Evolutionary conservation across 2,888 invertebrate genomes (phyloP), one percentile per base, ranked within the genome.

Genomic region (Clivina fossor): DNA sequence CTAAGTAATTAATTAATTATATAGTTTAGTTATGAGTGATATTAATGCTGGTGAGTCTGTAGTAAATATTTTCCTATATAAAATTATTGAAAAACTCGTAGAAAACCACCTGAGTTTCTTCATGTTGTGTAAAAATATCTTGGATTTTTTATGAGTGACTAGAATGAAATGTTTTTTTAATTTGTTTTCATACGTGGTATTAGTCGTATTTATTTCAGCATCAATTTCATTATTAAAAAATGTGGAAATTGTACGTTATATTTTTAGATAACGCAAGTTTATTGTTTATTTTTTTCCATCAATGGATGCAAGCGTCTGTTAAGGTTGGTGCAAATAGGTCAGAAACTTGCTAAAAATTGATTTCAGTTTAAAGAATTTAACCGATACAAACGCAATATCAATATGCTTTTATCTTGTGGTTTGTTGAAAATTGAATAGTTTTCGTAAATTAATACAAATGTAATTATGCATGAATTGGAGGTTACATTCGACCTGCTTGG

Each of bases 101-200:
- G 28, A n/a, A 7, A 18, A 16, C 15, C 18, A 5, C 13, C 13
- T 19, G 9, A 41, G 13, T 33, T 32, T 22, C 16, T 13, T 8
- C 5, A 22, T 28, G 16, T 41, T 4, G 32, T 51, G 40, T 35
- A 48, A 28, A 51, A 41, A 40, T 38, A 51, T 51, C 51, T 32
- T 26, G n/a, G 5, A 41, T 53, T 53, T 33, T 53, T 43, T 41
- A 30, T 43, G 28, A 15, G 13, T 22, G 8, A 41, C 35, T 33
- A 24, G 5, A 20, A n/a, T 33, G 28, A 5, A 19, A 35, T 24
- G 37, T 37, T 48, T 48, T n/a, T 48, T 48, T 38, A 18, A 35
- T 37, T 40, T 38, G 30, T 40, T 49, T 49, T 28, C 20, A n/a
- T 26, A 26, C n/a, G 24, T 24, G 18, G 48, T 24, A 16, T 48